These are phyloP conservation scores for Phocoena sinus DNA, from an alignment of 2,113 vertebrate genomes.

Conservation along the genomic window DNA sequence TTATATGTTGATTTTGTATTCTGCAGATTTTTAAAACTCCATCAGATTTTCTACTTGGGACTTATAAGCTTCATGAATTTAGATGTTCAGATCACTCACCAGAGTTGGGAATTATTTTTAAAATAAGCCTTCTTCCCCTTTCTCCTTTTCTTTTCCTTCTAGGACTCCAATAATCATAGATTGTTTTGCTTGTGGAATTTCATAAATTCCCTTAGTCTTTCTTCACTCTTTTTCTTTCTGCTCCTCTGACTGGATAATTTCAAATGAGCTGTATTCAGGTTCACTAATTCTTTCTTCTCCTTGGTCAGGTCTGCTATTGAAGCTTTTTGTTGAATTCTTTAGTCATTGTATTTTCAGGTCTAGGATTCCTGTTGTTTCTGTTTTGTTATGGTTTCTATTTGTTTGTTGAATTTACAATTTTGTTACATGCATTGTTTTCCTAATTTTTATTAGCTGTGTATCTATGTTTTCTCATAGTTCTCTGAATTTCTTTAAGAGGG, in stretches of 20 bases:
- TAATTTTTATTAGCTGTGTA: neutral
- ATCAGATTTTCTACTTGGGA: neutral
- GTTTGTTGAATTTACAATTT: neutral
- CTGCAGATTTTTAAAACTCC: neutral
- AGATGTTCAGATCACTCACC: neutral
- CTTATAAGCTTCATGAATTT: neutral
- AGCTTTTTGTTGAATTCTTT: neutral
- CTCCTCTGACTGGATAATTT: neutral
- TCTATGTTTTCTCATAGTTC: neutral
- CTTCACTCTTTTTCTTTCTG: neutral
- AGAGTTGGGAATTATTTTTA: neutral
- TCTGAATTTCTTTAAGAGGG: neutral
- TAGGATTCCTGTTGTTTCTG: neutral
- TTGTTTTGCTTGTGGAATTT: neutral
- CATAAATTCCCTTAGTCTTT: neutral
- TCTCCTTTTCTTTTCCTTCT: neutral
- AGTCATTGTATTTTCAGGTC: neutral
- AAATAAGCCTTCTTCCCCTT: neutral
- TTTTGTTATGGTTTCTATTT: neutral
- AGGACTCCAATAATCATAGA: neutral
- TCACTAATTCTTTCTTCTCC: neutral
- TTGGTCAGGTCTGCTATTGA: neutral
- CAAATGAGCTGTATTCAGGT: neutral
- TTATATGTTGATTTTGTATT: neutral
- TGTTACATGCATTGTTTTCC: neutral